Evolutionary conservation across 2,797 vertebrate genomes (phyloP).

Genomic region (Ptychobarbus kaznakovi): DNA sequence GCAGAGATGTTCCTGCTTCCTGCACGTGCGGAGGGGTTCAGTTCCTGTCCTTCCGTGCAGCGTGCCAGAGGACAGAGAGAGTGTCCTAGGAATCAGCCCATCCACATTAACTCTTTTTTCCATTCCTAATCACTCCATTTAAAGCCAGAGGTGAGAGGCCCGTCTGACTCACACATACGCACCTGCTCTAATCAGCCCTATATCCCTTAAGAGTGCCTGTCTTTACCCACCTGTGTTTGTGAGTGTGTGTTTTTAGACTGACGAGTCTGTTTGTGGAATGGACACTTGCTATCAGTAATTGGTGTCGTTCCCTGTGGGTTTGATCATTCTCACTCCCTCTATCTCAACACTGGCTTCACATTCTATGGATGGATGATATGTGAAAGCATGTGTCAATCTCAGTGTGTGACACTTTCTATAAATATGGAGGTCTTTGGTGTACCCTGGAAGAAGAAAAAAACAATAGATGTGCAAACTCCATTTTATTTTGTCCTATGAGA

Average conservation of each 20-base stretch:
- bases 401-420: background rate
- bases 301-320: conserved; percentile 64
- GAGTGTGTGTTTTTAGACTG: conserved; percentile 45
- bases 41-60: conserved; percentile 35
- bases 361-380: conserved; percentile 63
- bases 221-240: conserved; percentile 25
- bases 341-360: conserved; percentile 57
- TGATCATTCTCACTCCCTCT: conserved; percentile 61
- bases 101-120: conserved; percentile 53
- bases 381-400: conserved; percentile 13
- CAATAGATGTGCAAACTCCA: background rate
- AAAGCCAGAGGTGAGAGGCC: conserved; percentile 41
- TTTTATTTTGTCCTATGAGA: background rate
- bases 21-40: conserved; percentile 34
- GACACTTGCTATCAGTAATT: conserved; percentile 13
- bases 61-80: conserved; percentile 18
- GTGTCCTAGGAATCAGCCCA: conserved; percentile 36
- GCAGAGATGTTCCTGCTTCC: conserved; percentile 30
- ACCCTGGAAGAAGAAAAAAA: background rate
- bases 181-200: conserved; percentile 34
- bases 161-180: conserved; percentile 45
- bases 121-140: conserved; percentile 52
- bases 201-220: conserved; percentile 47
- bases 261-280: conserved; percentile 51
- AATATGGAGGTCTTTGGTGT: background rate